A percentile compares a stretch with the other conserved stretches of the same genome.
Conservation (phyloP, 2,113 vertebrate species). For the Lucifuga dentata region DNA sequence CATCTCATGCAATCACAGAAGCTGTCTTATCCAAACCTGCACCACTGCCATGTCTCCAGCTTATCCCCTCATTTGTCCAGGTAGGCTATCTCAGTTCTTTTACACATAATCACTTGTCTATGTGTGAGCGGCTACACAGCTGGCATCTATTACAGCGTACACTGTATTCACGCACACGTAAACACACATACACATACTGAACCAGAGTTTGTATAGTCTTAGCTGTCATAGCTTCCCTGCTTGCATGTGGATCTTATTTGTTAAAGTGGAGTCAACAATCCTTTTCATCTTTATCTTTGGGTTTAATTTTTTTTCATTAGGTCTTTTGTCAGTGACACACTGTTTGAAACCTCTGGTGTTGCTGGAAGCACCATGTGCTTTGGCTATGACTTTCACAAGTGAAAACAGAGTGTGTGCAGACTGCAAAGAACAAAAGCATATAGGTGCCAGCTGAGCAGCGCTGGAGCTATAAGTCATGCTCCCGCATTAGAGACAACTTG, state of each 20-base stretch:
- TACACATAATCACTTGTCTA: conserved; percentile 53
- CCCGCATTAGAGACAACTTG: neutral
- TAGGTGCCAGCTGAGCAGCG: neutral
- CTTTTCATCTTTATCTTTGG: conserved; percentile 59
- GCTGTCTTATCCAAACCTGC: conserved; percentile 17
- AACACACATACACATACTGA: conserved; percentile 48
- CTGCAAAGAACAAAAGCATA: neutral
- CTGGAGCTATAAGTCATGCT: conserved; percentile 7
- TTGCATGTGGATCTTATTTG: conserved; percentile 65
- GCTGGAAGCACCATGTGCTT: conserved; percentile 45
- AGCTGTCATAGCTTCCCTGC: conserved; percentile 52
- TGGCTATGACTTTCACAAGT: conserved; percentile 34
- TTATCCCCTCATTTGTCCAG: conserved; percentile 36
- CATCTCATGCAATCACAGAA: conserved; percentile 42
- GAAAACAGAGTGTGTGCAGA: conserved; percentile 32
- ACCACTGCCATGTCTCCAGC: conserved; percentile 25
- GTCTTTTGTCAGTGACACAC: conserved; percentile 42
- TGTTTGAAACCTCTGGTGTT: conserved; percentile 58
- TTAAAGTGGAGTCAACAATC: conserved; percentile 37
- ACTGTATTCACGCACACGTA: conserved; percentile 33
- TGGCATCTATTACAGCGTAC: conserved; percentile 63
- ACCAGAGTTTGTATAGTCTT: conserved; percentile 42
- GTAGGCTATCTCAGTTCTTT: conserved; percentile 34
- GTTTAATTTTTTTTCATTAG: conserved; percentile 33
- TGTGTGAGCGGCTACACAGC: conserved; percentile 39